Evolutionary conservation across 2,888 invertebrate species (phyloP), one percentile per base, ranked within the genome.

Genomic region (Eumerus sabulonum): DNA sequence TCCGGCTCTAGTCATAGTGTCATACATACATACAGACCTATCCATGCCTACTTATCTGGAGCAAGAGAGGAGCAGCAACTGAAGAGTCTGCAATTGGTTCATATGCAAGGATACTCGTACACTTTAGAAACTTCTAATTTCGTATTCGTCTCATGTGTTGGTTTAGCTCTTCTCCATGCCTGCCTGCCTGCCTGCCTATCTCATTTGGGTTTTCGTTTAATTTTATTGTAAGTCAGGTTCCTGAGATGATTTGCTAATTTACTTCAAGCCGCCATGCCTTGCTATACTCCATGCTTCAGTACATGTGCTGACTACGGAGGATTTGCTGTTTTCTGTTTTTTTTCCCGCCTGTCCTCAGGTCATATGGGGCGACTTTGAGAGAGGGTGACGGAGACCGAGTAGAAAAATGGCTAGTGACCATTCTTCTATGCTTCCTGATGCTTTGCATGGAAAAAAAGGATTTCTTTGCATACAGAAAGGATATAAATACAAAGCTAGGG

Each of bases 231-330:
- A 72, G 72, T 67, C 62, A 72, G 62, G 72, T 72, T 72, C 76
- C 72, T 77, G 72, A 77, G 72, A 67, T 77, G 76, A 72, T 72
- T 77, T 77, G 76, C 72, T 77, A 72, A 77, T 77, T 77, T 77
- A 66, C 56, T 72, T 72, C 56, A 44, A 77, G 66, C 48, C 36
- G 27, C 27, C 27, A 7, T 7, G 27, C 7, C 7, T 7, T 27
- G 27, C n/a, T n/a, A n/a, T n/a, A n/a, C n/a, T n/a, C n/a, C 7
- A 7, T 27, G 27, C 27, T 27, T 7, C 3, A 27, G 27, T 27
- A 27, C 27, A 27, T n/a, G 38, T 56, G 64, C 62, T 67, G 56
- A 77, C 56, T 60, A 50, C 18, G 51, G 44, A 45, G 66, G 60
- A 76, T 76, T 67, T 66, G 11, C 45, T 42, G 9, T 12, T 12